A percentile compares a stretch with the other conserved stretches of the same genome.
These are phyloP conservation scores for Elaphurus davidianus DNA, from an alignment of 2,113 vertebrate species.

Conservation along the genomic window DNA sequence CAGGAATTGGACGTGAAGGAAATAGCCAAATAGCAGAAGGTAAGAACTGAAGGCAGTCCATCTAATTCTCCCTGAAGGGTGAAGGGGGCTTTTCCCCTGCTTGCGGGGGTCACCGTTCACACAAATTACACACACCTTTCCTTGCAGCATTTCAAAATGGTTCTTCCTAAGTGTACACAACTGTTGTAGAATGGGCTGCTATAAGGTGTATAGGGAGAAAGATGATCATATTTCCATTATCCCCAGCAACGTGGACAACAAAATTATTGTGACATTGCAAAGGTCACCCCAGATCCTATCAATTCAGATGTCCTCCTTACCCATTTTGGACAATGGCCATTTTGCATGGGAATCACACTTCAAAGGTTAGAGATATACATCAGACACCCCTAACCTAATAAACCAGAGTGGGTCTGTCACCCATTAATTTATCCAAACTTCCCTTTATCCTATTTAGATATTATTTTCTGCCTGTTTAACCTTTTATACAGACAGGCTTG, in stretches of 20 bases:
- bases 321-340: constrained; percentile 6
- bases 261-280: constrained; percentile 42
- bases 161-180: neutral
- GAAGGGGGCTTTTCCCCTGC: fast-evolving
- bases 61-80: neutral
- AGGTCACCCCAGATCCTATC: constrained; percentile 15
- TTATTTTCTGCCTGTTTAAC: constrained; percentile 27
- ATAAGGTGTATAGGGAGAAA: neutral
- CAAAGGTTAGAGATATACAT: constrained; percentile 55
- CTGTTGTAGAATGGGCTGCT: neutral
- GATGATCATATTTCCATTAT: neutral
- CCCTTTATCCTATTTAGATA: neutral
- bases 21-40: neutral
- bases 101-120: neutral
- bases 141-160: neutral
- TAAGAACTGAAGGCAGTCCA: neutral
- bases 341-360: constrained; percentile 29
- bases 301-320: constrained; percentile 48
- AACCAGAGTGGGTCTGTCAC: neutral
- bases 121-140: neutral
- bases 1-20: neutral
- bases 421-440: constrained; percentile 15
- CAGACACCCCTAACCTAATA: constrained; percentile 55
- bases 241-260: neutral
- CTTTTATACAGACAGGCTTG: neutral